phyloP scores from a whole-genome alignment of 2,888 invertebrate species.

The Craniophora ligustri region DNA sequence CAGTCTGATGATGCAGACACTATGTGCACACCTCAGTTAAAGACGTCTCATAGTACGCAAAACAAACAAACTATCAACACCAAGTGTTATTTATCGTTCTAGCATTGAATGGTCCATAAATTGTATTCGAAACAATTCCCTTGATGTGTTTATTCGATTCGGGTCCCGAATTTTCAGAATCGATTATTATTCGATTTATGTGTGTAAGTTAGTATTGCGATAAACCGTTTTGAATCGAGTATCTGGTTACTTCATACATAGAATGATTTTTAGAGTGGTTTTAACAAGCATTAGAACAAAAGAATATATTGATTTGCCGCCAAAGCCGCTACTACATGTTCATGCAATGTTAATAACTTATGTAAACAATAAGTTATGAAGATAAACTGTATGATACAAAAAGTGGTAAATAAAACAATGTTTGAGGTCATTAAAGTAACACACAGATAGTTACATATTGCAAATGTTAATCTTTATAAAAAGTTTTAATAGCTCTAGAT shows the following conservation, averaged over 20 bases:
- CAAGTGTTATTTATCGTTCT: neutral
- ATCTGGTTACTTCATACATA: conserved; percentile 14
- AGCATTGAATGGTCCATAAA: conserved; percentile 27
- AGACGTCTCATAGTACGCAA: neutral
- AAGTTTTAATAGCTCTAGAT: neutral
- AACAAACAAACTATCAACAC: neutral
- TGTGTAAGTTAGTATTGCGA: conserved; percentile 17
- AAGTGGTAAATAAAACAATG: neutral
- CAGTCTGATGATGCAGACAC: neutral
- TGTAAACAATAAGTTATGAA: no score
- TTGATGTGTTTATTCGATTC: conserved; percentile 39
- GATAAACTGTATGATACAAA: no score
- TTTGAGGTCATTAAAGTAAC: conserved; percentile 2
- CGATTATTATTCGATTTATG: conserved; percentile 42
- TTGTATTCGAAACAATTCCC: conserved; percentile 20
- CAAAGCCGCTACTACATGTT: no score
- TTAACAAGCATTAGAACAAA: no score
- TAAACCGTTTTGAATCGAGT: conserved; percentile 14
- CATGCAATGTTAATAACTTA: no score
- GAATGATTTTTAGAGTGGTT: conserved; percentile 4
- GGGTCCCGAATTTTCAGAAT: conserved; percentile 30
- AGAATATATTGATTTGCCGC: no score
- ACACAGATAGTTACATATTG: neutral
- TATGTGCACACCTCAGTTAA: neutral
- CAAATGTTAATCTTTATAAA: conserved; percentile 12